A percentile compares a stretch with the other conserved stretches of the same genome.
Evolutionary conservation across 2,888 invertebrate genomes (phyloP).

Genomic region (Diarsia brunnea): DNA sequence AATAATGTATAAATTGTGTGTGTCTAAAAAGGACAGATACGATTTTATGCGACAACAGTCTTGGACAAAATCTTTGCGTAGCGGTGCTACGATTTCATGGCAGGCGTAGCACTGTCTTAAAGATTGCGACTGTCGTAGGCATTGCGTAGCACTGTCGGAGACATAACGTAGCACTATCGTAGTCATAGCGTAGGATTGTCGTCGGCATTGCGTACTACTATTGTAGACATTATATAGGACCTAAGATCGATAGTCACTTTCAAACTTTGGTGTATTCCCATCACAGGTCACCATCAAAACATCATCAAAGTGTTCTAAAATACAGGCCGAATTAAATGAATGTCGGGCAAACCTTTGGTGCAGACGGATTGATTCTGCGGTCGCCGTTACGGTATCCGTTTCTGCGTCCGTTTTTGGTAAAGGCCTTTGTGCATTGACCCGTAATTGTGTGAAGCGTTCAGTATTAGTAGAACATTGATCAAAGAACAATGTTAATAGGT

Average conservation of each 20-base stretch:
- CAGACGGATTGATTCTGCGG: constrained; percentile 38
- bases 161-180: not conserved
- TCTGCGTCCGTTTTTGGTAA: constrained; percentile 16
- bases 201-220: not conserved
- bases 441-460: not conserved
- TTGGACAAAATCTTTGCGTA: not conserved
- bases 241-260: constrained; percentile 1
- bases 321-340: constrained; percentile 27
- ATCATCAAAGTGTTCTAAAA: constrained; percentile 45
- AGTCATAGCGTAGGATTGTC: not conserved
- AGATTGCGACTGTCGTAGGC: not conserved
- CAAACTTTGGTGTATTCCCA: not conserved
- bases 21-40: not conserved
- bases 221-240: constrained; percentile 6
- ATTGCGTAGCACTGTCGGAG: not conserved
- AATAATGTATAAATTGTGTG: constrained; percentile 20
- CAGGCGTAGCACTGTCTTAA: not conserved
- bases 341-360: constrained; percentile 31
- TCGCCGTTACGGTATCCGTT: constrained; percentile 21
- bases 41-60: not conserved
- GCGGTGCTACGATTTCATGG: not conserved
- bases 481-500: not conserved
- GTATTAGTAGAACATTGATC: constrained; percentile 19
- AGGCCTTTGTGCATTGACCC: constrained; percentile 22
- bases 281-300: too few species aligned